These are phyloP conservation scores for Amphiprion ocellaris DNA, from an alignment of 2,113 vertebrate species.

Conservation along the genomic window DNA sequence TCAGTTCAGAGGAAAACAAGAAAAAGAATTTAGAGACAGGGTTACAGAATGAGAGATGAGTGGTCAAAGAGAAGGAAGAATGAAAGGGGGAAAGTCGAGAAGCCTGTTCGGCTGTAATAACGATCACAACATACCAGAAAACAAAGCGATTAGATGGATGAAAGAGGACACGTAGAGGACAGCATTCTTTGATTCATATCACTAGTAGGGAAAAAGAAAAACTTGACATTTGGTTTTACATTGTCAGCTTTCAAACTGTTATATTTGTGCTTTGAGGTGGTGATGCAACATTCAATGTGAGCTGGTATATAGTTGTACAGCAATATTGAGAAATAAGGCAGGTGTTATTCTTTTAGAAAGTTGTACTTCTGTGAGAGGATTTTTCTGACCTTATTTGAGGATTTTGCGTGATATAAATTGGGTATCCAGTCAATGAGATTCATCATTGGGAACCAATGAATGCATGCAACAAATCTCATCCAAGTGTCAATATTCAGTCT, in stretches of 20 bases:
- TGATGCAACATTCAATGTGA: not conserved
- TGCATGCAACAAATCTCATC: not conserved
- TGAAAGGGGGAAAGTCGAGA: not conserved
- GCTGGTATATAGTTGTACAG: not conserved
- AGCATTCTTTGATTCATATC: too few relatives aligned
- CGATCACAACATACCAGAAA: too few relatives aligned
- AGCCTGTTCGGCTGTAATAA: too few relatives aligned
- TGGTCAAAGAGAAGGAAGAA: not conserved
- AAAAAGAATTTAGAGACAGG: not conserved
- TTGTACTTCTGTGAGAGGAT: not conserved
- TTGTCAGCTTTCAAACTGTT: too few relatives aligned
- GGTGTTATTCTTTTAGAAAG: not conserved
- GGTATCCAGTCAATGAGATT: not conserved
- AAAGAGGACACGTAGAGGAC: too few relatives aligned
- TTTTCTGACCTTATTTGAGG: not conserved
- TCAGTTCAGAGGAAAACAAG: slow-evolving; percentile 8
- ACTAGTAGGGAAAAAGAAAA: too few relatives aligned
- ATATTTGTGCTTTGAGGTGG: not conserved
- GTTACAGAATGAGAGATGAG: not conserved
- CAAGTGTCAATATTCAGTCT: not conserved
- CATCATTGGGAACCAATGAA: not conserved
- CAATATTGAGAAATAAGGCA: not conserved
- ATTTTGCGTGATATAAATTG: not conserved
- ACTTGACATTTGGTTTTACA: too few relatives aligned
- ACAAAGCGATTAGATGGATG: too few relatives aligned